phyloP scores from a whole-genome alignment of 2,113 vertebrate species.

The Cyphomyrus discorhynchus region DNA sequence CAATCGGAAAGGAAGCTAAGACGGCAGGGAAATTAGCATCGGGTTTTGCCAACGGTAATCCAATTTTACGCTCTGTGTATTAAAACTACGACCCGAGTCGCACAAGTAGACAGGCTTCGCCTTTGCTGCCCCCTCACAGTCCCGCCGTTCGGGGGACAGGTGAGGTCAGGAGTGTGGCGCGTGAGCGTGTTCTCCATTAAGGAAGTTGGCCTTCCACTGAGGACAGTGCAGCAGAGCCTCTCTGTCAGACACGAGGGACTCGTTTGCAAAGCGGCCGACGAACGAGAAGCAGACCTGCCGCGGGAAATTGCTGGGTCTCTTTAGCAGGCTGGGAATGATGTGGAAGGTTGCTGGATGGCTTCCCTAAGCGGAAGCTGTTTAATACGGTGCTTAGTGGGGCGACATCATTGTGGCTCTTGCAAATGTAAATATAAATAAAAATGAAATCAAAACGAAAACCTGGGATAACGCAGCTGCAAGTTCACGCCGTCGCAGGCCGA shows the following conservation, averaged over 20 bases:
- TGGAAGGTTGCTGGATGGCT: not conserved
- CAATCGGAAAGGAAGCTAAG: slow-evolving; percentile 34
- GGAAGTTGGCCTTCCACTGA: not conserved
- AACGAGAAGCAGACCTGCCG: not conserved
- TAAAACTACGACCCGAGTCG: slow-evolving; percentile 22
- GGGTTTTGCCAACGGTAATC: slow-evolving; percentile 40
- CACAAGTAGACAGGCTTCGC: not conserved
- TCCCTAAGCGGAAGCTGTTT: not conserved
- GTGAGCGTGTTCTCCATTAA: slow-evolving; percentile 9
- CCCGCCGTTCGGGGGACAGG: slow-evolving; percentile 29
- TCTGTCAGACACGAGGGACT: slow-evolving; percentile 38
- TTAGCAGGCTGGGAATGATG: not conserved
- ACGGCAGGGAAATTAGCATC: slow-evolving; percentile 28
- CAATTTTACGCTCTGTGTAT: slow-evolving; percentile 26
- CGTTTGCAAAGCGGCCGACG: slow-evolving; percentile 15
- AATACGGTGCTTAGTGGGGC: not conserved
- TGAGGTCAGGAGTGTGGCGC: not conserved
- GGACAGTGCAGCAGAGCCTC: not conserved
- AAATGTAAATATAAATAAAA: slow-evolving; percentile 18
- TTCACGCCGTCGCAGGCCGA: slow-evolving; percentile 85
- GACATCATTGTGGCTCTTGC: slow-evolving; percentile 39
- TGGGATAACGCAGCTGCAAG: slow-evolving; percentile 93
- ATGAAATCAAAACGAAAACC: slow-evolving; percentile 23
- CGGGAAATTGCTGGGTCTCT: slow-evolving; percentile 27
- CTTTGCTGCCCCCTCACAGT: slow-evolving; percentile 33